A percentile compares a stretch with the other conserved stretches of the same genome.
These are phyloP conservation scores for Abscondita cerata DNA, from an alignment of 2,888 invertebrate species.

Conservation along the genomic window DNA sequence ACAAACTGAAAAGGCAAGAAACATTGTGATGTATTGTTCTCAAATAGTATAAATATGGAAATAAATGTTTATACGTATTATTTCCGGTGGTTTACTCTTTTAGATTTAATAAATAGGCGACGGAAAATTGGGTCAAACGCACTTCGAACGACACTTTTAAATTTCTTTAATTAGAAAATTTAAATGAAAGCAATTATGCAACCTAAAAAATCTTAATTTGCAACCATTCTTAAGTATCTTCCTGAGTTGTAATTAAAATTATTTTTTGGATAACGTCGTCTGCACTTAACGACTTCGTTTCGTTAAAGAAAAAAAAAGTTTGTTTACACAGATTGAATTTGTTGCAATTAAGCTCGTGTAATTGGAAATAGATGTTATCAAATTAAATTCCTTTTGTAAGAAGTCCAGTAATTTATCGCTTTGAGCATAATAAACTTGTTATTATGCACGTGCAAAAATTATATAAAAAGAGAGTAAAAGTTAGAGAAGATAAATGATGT, in stretches of 20 bases:
- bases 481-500: background rate
- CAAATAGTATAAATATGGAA: background rate
- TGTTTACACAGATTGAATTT: slow-evolving; percentile 14
- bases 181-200: slow-evolving; percentile 20
- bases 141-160: background rate
- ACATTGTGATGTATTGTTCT: background rate
- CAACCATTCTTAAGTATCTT: background rate
- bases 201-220: background rate
- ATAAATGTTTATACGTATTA: too few relatives aligned
- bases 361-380: slow-evolving; percentile 14
- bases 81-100: too few relatives aligned
- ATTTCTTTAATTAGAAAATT: slow-evolving; percentile 15
- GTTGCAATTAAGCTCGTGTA: slow-evolving; percentile 20
- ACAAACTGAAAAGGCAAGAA: slow-evolving; percentile 7
- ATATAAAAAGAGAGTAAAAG: background rate
- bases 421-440: too few relatives aligned
- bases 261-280: slow-evolving; percentile 2
- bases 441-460: too few relatives aligned
- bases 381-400: slow-evolving; percentile 16
- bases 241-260: slow-evolving; percentile 19
- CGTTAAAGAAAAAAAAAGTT: background rate
- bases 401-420: too few relatives aligned
- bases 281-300: too few relatives aligned
- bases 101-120: too few relatives aligned
- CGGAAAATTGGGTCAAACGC: background rate